phyloP scores from a whole-genome alignment of 2,797 vertebrate species.

The Enteromius mattozi region DNA sequence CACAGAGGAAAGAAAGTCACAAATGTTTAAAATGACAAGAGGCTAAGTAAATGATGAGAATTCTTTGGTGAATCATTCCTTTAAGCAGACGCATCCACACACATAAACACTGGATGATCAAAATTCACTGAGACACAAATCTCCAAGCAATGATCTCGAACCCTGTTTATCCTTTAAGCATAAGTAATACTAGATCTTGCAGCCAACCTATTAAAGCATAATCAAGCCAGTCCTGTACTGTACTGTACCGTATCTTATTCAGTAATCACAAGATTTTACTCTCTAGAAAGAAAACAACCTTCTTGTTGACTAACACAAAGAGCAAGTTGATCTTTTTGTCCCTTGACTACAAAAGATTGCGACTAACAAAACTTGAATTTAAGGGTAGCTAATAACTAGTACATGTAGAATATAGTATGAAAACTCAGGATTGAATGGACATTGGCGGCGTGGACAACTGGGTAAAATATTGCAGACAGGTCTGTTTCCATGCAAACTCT shows the following conservation, averaged over 20 bases:
- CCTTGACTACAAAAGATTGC: slow-evolving; percentile 8
- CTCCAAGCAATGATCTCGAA: slow-evolving; percentile 7
- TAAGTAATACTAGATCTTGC: slow-evolving; percentile 8
- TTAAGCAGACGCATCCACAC: slow-evolving; percentile 34
- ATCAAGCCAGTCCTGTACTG: slow-evolving; percentile 2
- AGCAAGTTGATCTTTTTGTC: slow-evolving; percentile 24
- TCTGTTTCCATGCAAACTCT: slow-evolving; percentile 37
- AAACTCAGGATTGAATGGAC: neutral
- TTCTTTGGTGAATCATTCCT: neutral
- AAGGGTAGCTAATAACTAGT: neutral
- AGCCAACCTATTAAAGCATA: neutral
- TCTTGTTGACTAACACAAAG: slow-evolving; percentile 29
- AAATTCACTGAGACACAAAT: slow-evolving; percentile 10
- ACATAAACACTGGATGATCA: neutral
- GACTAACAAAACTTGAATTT: neutral
- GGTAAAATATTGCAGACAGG: slow-evolving; percentile 17
- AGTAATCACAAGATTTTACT: slow-evolving; percentile 44
- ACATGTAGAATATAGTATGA: neutral
- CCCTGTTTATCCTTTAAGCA: slow-evolving; percentile 9
- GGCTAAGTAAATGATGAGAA: neutral
- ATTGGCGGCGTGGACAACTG: neutral
- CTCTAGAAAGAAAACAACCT: slow-evolving; percentile 24
- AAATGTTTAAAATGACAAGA: neutral
- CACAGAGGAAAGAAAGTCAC: neutral
- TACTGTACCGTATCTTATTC: slow-evolving; percentile 4